Evolutionary conservation across 2,888 invertebrate species (phyloP).

Genomic region (Cerastis rubricosa): DNA sequence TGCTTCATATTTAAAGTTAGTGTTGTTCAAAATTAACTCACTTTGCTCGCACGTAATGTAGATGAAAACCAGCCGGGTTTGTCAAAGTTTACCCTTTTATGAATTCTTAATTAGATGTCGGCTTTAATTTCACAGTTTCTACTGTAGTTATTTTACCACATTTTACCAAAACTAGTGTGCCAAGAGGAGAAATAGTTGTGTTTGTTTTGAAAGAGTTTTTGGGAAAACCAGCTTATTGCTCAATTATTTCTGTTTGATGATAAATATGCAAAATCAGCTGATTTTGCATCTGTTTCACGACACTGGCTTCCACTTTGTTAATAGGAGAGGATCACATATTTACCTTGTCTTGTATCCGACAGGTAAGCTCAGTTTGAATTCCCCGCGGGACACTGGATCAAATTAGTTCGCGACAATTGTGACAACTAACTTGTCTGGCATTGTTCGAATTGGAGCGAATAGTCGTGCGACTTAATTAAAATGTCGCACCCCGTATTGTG

Average conservation of each 20-base stretch:
- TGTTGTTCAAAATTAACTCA: slow-evolving; percentile 33
- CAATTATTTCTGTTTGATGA: not conserved
- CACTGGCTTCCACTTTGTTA: no score
- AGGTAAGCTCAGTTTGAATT: not conserved
- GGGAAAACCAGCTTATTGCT: not conserved
- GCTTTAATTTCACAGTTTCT: not conserved
- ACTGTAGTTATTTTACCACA: not conserved
- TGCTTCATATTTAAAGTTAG: slow-evolving; percentile 7
- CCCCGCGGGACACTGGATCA: not conserved
- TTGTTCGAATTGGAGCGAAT: not conserved
- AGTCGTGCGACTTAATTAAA: not conserved
- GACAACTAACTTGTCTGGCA: not conserved
- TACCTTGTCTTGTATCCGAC: not conserved
- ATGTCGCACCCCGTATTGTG: not conserved
- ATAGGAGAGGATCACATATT: not conserved
- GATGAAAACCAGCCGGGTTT: not conserved
- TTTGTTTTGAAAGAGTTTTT: not conserved
- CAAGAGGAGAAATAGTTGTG: not conserved
- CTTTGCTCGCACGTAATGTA: slow-evolving; percentile 2
- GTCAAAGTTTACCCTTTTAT: slow-evolving; percentile 32
- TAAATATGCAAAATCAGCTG: not conserved
- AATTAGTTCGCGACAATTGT: not conserved
- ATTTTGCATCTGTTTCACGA: no score
- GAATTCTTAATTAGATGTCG: slow-evolving; percentile 7
- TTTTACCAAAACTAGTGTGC: not conserved